Conservation (phyloP, 2,113 vertebrate species). For the Pollachius pollachius region DNA sequence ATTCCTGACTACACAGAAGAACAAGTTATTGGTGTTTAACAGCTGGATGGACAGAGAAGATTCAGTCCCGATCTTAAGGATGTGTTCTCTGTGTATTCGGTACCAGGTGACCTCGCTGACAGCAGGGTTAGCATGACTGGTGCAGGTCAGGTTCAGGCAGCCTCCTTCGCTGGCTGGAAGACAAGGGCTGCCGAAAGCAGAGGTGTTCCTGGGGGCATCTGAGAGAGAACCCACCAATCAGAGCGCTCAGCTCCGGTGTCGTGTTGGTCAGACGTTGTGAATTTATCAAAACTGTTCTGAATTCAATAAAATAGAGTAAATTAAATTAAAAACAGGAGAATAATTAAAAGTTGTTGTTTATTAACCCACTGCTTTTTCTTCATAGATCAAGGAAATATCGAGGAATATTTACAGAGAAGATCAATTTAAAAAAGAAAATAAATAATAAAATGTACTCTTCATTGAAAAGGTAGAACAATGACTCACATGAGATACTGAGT, state of each 20-base stretch:
- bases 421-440: not conserved
- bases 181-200: not conserved
- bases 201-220: not conserved
- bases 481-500: constrained; percentile 31
- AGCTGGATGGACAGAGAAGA: not conserved
- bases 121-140: constrained; percentile 4
- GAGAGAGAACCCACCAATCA: not conserved
- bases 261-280: not conserved
- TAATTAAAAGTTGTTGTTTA: no score
- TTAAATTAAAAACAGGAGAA: not conserved
- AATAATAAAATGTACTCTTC: not conserved
- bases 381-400: no score
- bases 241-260: no score
- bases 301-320: not conserved
- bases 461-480: not conserved
- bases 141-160: constrained; percentile 4
- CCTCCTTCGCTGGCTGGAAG: not conserved
- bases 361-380: no score
- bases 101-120: not conserved
- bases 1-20: not conserved
- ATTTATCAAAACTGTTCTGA: not conserved
- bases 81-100: not conserved
- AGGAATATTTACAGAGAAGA: not conserved
- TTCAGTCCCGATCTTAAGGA: not conserved
- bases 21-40: not conserved